Evolutionary conservation across 1,140 invertebrate genomes (phyloP).

Genomic region (Megathymus violae): DNA sequence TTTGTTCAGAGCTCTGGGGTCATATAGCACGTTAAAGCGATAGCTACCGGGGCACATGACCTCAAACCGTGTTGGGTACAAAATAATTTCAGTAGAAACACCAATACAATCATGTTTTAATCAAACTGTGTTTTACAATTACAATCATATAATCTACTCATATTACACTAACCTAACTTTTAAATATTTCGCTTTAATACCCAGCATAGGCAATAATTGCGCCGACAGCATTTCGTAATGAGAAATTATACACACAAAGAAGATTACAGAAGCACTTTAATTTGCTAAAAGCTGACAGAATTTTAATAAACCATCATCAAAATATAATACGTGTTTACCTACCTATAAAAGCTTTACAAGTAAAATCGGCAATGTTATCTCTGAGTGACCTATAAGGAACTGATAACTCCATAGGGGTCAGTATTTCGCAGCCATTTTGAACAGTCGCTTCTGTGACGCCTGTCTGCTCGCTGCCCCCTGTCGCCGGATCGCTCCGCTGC

Average conservation of each 20-base stretch:
- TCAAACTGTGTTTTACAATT: too few relatives aligned
- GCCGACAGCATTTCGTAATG: not conserved
- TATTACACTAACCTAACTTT: too few relatives aligned
- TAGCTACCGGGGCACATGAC: conserved; percentile 17
- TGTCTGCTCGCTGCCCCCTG: conserved; percentile 40
- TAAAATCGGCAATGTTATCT: conserved; percentile 46
- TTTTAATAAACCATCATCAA: conserved; percentile 2
- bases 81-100: not conserved
- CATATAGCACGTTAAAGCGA: conserved; percentile 29
- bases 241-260: not conserved
- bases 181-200: too few relatives aligned
- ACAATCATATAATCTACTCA: too few relatives aligned
- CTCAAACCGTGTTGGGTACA: not conserved
- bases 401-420: conserved; percentile 64
- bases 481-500: conserved; percentile 16
- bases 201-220: too few relatives aligned
- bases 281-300: not conserved
- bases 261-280: too few relatives aligned
- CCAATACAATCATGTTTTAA: not conserved
- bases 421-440: conserved; percentile 67
- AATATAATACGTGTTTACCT: not conserved
- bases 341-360: conserved; percentile 36
- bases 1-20: conserved; percentile 38
- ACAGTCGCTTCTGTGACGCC: conserved; percentile 60
- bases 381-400: conserved; percentile 56